Conservation (phyloP, 2,113 vertebrate genomes). For the Colossoma macropomum region DNA sequence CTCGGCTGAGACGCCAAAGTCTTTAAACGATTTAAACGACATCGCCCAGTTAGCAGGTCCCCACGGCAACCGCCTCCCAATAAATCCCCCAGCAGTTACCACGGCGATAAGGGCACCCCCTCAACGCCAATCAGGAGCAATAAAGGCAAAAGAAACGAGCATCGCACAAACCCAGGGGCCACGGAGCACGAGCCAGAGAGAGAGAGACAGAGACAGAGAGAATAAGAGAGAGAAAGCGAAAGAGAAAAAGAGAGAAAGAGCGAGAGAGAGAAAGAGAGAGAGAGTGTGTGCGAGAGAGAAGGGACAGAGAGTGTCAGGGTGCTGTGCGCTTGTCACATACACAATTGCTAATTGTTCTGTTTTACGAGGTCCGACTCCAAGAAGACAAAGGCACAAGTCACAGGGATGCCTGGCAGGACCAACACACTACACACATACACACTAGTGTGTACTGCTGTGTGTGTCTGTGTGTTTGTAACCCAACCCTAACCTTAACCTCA, state of each 20-base stretch:
- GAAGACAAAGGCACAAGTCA: constrained; percentile 73
- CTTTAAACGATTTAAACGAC: constrained; percentile 80
- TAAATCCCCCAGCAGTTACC: constrained; percentile 63
- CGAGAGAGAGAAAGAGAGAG: too few species aligned
- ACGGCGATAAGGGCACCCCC: constrained; percentile 44
- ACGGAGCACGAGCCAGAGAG: constrained; percentile 14
- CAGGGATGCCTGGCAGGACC: constrained; percentile 50
- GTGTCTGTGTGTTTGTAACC: too few species aligned
- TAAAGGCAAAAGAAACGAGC: constrained; percentile 40
- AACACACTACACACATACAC: constrained; percentile 46
- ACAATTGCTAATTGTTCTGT: constrained; percentile 77
- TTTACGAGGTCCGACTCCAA: constrained; percentile 56
- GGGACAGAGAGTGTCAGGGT: constrained; percentile 59
- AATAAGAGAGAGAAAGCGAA: too few species aligned
- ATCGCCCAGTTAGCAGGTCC: constrained; percentile 68
- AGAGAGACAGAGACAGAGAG: too few species aligned
- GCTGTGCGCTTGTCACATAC: constrained; percentile 37
- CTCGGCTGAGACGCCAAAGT: constrained; percentile 78
- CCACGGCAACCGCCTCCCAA: constrained; percentile 65
- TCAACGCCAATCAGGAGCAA: constrained; percentile 44
- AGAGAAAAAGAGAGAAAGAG: too few species aligned
- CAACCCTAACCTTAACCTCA: too few species aligned
- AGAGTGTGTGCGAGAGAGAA: constrained; percentile 4
- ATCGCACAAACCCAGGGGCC: constrained; percentile 36
- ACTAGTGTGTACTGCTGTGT: neutral